A percentile compares a stretch with the other conserved stretches of the same genome.
Conservation (phyloP, 2,113 vertebrate genomes). For the Lasiurus borealis region DNA sequence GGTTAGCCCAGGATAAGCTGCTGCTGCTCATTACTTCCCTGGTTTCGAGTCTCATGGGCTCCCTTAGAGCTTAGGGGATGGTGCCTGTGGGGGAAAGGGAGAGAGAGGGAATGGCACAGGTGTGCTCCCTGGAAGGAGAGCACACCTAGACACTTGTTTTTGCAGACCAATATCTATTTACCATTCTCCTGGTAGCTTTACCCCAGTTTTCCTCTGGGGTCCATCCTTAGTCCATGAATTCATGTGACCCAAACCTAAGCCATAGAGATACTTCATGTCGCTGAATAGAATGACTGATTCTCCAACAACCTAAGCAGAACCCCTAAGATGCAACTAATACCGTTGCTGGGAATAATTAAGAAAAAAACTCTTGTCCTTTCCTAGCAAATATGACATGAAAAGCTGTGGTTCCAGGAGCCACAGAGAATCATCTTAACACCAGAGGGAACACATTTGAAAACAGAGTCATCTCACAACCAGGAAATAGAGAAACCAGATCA, state of each 20-base stretch:
- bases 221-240: neutral
- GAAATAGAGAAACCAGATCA: neutral
- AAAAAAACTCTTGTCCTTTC: constrained; percentile 12
- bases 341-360: neutral
- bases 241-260: neutral
- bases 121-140: too few relatives aligned
- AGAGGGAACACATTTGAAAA: neutral
- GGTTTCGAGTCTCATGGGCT: neutral
- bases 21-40: neutral
- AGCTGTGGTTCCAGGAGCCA: neutral
- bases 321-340: neutral
- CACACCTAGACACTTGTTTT: neutral
- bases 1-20: neutral
- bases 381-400: neutral
- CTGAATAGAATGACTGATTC: neutral
- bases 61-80: neutral
- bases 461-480: neutral
- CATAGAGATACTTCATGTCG: neutral
- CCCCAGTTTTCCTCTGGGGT: neutral
- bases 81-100: neutral
- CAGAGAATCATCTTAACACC: neutral
- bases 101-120: too few relatives aligned
- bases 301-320: neutral
- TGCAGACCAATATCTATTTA: neutral
- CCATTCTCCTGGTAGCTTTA: neutral